A percentile compares a stretch with the other conserved stretches of the same genome.
Evolutionary conservation across 2,888 invertebrate genomes (phyloP).

Genomic region (Drosophila lacicola): DNA sequence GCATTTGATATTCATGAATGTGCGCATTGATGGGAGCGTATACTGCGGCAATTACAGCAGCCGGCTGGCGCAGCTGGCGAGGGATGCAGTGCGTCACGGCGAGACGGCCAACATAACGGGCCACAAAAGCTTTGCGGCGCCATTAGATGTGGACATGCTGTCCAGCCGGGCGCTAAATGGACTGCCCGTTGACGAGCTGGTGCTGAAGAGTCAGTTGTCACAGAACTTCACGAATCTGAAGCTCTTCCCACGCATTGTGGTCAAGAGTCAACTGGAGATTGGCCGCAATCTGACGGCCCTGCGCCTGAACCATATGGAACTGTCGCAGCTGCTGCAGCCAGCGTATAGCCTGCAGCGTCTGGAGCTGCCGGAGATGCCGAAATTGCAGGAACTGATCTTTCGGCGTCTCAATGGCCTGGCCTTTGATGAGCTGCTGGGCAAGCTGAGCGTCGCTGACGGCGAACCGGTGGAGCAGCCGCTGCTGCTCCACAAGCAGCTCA

Average conservation of each 20-base stretch:
- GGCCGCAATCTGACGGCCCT: slow-evolving; percentile 40
- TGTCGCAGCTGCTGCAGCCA: slow-evolving; percentile 56
- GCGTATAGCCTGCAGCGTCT: slow-evolving; percentile 68
- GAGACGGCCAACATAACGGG: slow-evolving; percentile 71
- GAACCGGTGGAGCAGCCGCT: slow-evolving; percentile 34
- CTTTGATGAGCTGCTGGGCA: slow-evolving; percentile 70
- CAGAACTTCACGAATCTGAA: slow-evolving; percentile 62
- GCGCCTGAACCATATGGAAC: slow-evolving; percentile 61
- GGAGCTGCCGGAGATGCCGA: slow-evolving; percentile 52
- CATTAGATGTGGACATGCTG: slow-evolving; percentile 51
- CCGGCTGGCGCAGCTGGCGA: slow-evolving; percentile 62
- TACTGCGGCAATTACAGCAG: slow-evolving; percentile 61
- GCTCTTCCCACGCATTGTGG: slow-evolving; percentile 63
- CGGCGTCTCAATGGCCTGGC: slow-evolving; percentile 76
- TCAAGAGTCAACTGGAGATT: slow-evolving; percentile 49
- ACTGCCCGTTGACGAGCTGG: slow-evolving; percentile 57
- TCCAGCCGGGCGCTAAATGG: slow-evolving; percentile 58
- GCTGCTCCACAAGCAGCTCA: slow-evolving; percentile 78
- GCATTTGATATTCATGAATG: slow-evolving; percentile 75
- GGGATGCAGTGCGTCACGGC: slow-evolving; percentile 69
- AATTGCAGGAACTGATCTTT: slow-evolving; percentile 65
- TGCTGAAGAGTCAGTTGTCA: slow-evolving; percentile 48
- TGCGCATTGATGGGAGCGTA: slow-evolving; percentile 64
- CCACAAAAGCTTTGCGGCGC: slow-evolving; percentile 66
- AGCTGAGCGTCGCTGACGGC: slow-evolving; percentile 34